Percentiles rank a stretch among this genome's conserved stretches.
These are phyloP conservation scores for Astyanax mexicanus DNA, from an alignment of 2,797 vertebrate genomes.

Conservation along the genomic window DNA sequence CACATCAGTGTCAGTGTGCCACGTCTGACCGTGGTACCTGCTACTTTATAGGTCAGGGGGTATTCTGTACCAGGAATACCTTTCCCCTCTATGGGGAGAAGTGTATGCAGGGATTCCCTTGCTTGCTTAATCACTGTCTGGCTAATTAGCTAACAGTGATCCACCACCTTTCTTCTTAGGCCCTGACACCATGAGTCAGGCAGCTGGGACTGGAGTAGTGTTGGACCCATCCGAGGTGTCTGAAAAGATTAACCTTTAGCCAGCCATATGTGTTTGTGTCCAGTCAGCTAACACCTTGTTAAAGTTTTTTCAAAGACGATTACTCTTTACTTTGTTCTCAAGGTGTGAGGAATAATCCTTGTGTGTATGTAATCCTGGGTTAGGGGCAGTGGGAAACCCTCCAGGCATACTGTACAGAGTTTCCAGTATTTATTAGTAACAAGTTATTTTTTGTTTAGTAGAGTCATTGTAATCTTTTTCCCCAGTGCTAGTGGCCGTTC, in stretches of 20 bases:
- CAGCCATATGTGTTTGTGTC: slow-evolving; percentile 1
- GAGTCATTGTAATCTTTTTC: too few relatives aligned
- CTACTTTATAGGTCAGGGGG: neutral
- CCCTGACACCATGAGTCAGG: slow-evolving; percentile 9
- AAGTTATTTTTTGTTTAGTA: too few relatives aligned
- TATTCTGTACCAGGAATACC: neutral
- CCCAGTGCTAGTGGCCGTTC: too few relatives aligned
- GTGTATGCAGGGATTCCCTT: slow-evolving; percentile 1
- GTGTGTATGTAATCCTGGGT: neutral
- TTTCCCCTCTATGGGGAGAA: neutral
- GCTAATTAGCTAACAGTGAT: slow-evolving; percentile 35
- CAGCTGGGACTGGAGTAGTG: neutral
- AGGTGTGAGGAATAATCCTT: neutral
- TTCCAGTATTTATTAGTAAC: too few relatives aligned
- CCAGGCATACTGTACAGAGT: too few relatives aligned
- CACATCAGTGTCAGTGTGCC: neutral
- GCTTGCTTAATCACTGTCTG: slow-evolving; percentile 5
- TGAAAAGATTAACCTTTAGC: slow-evolving; percentile 13
- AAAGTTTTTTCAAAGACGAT: neutral
- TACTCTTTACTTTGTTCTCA: neutral
- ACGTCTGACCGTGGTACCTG: neutral
- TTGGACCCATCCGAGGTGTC: neutral
- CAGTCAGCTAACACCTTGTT: slow-evolving; percentile 5
- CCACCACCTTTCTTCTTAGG: slow-evolving; percentile 23
- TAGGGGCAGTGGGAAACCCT: too few relatives aligned